Evolutionary conservation across 1,140 invertebrate genomes (phyloP), one percentile per base, ranked within the genome.

Genomic region (Fopius arisanus): DNA sequence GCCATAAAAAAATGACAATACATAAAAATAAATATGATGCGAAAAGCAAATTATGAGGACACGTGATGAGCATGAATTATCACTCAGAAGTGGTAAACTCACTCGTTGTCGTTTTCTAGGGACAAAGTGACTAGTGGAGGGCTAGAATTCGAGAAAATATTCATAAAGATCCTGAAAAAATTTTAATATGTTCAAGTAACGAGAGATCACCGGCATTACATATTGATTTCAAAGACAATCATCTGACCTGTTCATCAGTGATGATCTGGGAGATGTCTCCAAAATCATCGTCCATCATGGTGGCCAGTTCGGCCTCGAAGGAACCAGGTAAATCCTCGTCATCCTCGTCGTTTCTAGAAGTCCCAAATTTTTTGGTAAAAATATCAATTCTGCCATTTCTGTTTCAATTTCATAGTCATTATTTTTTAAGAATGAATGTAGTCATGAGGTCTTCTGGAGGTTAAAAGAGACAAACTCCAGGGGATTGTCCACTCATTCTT

Each of bases 301-400:
- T 87, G 23, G 90, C 90, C 71, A 92, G 80, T 75, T 91, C 90
- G 0, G 90, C 88, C 83, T 92, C 92, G 83, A 93, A 92, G 59
- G 82, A 89, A 48, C 88, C 87, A 4, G 84, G 78, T 59, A 88
- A 84, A 72, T 89, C 89, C 28, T 90, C 89, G 72, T 92, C 91
- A 66, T 92, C 90, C 0, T 89, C 86, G 29, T 37, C 71, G 41
- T 59, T 71, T 72, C 75, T 67, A 40, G 69, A 33, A 73, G 37
- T 19, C 31, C 31, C 33, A 37, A 65, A 69, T 40, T 37, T 1
- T 21, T 23, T 14, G 19, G 43, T 51, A 31, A 26, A 43, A 29
- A 21, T 69, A 6, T 14, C 28, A 65, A 59, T 70, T n/a, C 29
- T 23, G 5, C 2, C 1, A 12, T 1, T 48, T 19, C 16, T n/a